Conservation (phyloP, 1,140 invertebrate genomes). For the Achroia grisella region DNA sequence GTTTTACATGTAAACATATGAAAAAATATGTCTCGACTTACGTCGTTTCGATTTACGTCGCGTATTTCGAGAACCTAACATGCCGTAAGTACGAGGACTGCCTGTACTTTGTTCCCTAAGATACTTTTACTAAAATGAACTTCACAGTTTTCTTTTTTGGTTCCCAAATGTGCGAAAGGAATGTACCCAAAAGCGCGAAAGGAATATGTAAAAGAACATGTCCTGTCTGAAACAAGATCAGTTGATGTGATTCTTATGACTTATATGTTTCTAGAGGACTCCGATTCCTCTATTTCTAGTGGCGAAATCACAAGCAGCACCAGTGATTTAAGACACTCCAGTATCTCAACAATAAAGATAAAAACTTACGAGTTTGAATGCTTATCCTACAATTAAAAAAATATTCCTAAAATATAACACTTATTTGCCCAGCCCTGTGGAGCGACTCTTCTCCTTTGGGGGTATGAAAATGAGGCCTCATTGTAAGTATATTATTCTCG, state of each 20-base stretch:
- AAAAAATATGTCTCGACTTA: no score
- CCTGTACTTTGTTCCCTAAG: no score
- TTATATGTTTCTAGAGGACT: constrained; percentile 24
- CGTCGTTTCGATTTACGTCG: no score
- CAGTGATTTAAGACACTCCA: constrained; percentile 8
- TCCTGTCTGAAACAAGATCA: constrained; percentile 1
- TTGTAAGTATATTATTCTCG: no score
- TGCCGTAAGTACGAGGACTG: no score
- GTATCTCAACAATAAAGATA: constrained; percentile 22
- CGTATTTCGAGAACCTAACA: no score
- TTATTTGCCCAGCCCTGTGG: constrained; percentile 21
- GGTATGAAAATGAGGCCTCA: constrained; percentile 22
- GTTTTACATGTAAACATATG: no score
- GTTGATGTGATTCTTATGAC: constrained; percentile 17
- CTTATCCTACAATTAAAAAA: constrained; percentile 25
- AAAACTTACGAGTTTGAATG: constrained; percentile 16
- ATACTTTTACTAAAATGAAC: no score
- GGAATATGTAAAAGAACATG: constrained; percentile 16
- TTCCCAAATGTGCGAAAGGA: no score
- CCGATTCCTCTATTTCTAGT: constrained; percentile 20
- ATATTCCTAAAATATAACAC: constrained; percentile 26
- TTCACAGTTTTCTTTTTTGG: no score
- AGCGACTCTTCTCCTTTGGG: constrained; percentile 22
- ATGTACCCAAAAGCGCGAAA: constrained; percentile 17
- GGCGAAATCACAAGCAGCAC: constrained; percentile 13